A percentile compares a stretch with the other conserved stretches of the same genome.
These are phyloP conservation scores for Chinchilla lanigera DNA, from an alignment of 2,113 vertebrate species.

Conservation along the genomic window DNA sequence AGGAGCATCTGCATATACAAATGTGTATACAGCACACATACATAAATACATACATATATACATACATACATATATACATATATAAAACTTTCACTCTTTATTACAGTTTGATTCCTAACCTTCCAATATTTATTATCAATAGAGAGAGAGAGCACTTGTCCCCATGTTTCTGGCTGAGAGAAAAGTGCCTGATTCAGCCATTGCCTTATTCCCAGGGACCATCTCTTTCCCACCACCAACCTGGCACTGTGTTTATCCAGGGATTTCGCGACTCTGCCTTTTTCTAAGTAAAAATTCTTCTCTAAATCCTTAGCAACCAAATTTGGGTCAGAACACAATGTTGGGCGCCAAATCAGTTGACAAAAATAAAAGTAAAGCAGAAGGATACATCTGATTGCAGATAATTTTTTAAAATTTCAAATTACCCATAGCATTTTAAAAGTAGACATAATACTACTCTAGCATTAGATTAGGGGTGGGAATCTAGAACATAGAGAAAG, in stretches of 20 bases:
- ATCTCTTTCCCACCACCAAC: neutral
- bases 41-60: neutral
- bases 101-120: neutral
- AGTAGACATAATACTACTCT: neutral
- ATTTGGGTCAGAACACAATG: constrained; percentile 63
- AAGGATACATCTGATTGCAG: constrained; percentile 2
- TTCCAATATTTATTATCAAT: neutral
- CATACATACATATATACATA: neutral
- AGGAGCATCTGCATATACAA: neutral
- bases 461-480: neutral
- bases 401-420: neutral
- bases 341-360: constrained; percentile 8
- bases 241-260: neutral
- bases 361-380: constrained; percentile 54
- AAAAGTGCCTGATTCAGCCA: neutral
- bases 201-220: neutral
- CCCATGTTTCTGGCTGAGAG: neutral
- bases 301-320: constrained; percentile 57
- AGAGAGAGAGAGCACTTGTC: neutral
- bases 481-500: neutral
- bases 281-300: constrained; percentile 64
- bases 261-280: neutral
- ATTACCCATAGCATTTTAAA: constrained; percentile 39
- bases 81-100: neutral
- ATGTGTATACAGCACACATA: neutral